Conservation (phyloP, 2,797 vertebrate species). For the Sebastes wilsoni region DNA sequence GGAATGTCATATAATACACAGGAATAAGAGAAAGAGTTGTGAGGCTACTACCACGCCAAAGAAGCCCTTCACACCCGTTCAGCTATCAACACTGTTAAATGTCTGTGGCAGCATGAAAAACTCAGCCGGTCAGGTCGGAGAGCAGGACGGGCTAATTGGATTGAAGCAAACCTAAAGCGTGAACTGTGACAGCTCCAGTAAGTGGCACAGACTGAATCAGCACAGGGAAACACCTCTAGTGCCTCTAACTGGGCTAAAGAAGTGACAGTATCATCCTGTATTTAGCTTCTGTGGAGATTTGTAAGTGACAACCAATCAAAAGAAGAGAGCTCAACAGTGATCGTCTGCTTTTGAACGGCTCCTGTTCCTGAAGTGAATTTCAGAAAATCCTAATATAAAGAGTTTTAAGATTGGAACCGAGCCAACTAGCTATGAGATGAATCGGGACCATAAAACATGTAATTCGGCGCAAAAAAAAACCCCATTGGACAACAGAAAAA, state of each 20-base stretch:
- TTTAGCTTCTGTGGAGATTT: background rate
- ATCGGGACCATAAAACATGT: too few species aligned
- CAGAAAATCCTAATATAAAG: too few species aligned
- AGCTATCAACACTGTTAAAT: background rate
- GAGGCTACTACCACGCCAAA: background rate
- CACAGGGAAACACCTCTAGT: background rate
- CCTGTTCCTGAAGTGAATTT: too few species aligned
- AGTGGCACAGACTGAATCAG: conserved; percentile 21
- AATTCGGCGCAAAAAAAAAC: too few species aligned
- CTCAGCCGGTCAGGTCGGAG: conserved; percentile 26
- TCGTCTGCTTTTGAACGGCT: too few species aligned
- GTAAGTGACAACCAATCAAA: background rate
- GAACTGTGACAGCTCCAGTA: conserved; percentile 24
- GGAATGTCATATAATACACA: background rate
- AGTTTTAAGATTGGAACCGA: too few species aligned
- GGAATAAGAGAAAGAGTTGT: too few species aligned
- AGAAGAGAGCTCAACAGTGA: too few species aligned
- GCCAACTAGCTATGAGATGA: too few species aligned
- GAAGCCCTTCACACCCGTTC: background rate
- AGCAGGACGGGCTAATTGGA: conserved; percentile 58
- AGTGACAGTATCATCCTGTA: background rate
- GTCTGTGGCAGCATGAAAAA: conserved; percentile 15
- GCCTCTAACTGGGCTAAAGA: background rate
- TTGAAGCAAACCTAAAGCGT: conserved; percentile 37
- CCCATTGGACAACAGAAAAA: background rate